Percentiles rank a stretch among this genome's conserved stretches.
These are phyloP conservation scores for Lordiphosa andalusiaca DNA, from an alignment of 2,888 invertebrate species.

Conservation along the genomic window DNA sequence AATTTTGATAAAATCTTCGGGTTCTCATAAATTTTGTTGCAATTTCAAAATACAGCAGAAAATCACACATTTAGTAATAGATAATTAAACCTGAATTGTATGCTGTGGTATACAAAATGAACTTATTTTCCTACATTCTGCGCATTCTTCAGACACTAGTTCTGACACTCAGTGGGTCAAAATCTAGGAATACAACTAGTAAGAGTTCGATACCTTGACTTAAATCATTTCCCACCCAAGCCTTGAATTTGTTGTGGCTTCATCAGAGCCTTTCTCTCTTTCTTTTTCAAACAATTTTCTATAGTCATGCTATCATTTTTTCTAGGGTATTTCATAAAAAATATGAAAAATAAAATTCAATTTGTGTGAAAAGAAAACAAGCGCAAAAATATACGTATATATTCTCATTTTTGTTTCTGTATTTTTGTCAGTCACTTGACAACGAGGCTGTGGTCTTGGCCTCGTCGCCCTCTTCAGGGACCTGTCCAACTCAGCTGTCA, in stretches of 20 bases:
- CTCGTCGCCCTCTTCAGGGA: constrained; percentile 33
- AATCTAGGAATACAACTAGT: too few relatives aligned
- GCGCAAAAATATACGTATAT: constrained; percentile 18
- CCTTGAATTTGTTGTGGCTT: not conserved
- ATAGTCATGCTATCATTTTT: not conserved
- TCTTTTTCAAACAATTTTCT: not conserved
- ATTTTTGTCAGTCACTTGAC: constrained; percentile 35
- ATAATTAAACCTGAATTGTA: too few relatives aligned
- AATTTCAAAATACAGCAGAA: too few relatives aligned
- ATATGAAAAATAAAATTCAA: constrained; percentile 48
- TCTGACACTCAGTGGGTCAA: too few relatives aligned
- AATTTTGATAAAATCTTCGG: too few relatives aligned
- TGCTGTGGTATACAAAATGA: too few relatives aligned
- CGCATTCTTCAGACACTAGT: too few relatives aligned
- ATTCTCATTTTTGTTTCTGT: constrained; percentile 13
- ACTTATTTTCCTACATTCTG: too few relatives aligned
- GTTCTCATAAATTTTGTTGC: too few relatives aligned
- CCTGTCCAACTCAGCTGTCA: constrained; percentile 49
- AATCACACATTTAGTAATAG: too few relatives aligned
- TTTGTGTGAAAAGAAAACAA: constrained; percentile 42
- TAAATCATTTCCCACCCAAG: too few relatives aligned
- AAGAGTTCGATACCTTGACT: too few relatives aligned
- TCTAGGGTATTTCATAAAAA: constrained; percentile 30
- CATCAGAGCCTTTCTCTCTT: not conserved
- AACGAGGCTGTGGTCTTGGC: constrained; percentile 9